Conservation (phyloP, 2,888 invertebrate genomes). For the Pyrrhia umbra region DNA sequence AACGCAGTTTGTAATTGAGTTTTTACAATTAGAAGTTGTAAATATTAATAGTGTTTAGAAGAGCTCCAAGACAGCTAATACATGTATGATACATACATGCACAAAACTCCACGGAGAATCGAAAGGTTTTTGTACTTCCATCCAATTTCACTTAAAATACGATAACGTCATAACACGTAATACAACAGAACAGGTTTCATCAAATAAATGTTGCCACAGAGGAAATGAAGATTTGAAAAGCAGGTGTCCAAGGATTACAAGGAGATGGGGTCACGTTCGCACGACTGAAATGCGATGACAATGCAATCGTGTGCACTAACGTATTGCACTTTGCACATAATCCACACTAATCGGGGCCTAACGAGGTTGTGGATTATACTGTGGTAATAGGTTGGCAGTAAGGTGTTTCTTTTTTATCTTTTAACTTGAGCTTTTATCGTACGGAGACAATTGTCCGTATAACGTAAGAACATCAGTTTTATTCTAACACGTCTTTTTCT, state of each 20-base stretch:
- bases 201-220: conserved; percentile 61
- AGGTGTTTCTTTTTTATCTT: neutral
- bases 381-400: conserved; percentile 19
- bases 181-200: conserved; percentile 44
- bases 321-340: conserved; percentile 65
- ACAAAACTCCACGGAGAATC: neutral
- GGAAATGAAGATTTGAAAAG: conserved; percentile 80
- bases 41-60: conserved; percentile 10
- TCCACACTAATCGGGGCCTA: conserved; percentile 68
- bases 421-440: neutral
- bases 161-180: conserved; percentile 31
- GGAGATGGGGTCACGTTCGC: conserved; percentile 86
- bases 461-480: too few relatives aligned
- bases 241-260: conserved; percentile 86
- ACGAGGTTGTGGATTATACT: conserved; percentile 33
- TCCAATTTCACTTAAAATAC: conserved; percentile 34
- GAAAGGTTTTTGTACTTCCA: neutral
- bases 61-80: neutral
- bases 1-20: conserved; percentile 15
- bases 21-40: conserved; percentile 19
- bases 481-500: too few relatives aligned
- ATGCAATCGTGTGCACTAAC: conserved; percentile 81
- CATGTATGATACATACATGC: neutral
- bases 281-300: conserved; percentile 86
- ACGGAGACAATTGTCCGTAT: neutral